Conservation (phyloP, 1,140 invertebrate genomes). For the Saccostrea glomerata region DNA sequence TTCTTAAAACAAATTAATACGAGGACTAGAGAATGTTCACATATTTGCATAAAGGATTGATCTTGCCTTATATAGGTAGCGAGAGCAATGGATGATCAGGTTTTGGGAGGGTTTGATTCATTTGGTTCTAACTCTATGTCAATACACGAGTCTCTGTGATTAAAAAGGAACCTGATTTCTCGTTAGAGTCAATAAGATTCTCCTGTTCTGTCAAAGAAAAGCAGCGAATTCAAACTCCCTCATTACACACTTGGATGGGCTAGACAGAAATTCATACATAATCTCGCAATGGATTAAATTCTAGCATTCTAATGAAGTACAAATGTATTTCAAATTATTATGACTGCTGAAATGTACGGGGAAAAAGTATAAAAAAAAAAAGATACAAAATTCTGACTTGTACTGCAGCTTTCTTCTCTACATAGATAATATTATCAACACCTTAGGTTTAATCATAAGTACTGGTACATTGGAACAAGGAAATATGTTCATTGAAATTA, state of each 20-base stretch:
- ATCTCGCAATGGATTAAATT: not conserved
- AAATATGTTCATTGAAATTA: not conserved
- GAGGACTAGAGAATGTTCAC: constrained; percentile 19
- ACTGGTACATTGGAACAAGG: not conserved
- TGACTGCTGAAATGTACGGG: not conserved
- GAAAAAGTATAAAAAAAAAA: too few relatives aligned
- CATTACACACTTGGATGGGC: not conserved
- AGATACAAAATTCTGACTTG: too few relatives aligned
- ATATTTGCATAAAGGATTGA: constrained; percentile 36
- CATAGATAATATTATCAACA: too few relatives aligned
- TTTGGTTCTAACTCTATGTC: not conserved
- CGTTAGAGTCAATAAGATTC: constrained; percentile 5
- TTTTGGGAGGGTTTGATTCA: constrained; percentile 10
- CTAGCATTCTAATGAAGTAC: not conserved
- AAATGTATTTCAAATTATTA: not conserved
- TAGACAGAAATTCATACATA: not conserved
- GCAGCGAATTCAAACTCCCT: not conserved
- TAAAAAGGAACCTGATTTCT: constrained; percentile 34
- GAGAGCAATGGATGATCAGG: not conserved
- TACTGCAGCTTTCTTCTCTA: too few relatives aligned
- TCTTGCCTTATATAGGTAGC: constrained; percentile 2
- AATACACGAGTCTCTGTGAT: constrained; percentile 18
- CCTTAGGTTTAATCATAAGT: too few relatives aligned
- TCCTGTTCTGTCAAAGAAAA: not conserved
- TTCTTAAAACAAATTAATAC: constrained; percentile 37